phyloP scores from a whole-genome alignment of 2,888 invertebrate genomes.

The Chalcis sispes region DNA sequence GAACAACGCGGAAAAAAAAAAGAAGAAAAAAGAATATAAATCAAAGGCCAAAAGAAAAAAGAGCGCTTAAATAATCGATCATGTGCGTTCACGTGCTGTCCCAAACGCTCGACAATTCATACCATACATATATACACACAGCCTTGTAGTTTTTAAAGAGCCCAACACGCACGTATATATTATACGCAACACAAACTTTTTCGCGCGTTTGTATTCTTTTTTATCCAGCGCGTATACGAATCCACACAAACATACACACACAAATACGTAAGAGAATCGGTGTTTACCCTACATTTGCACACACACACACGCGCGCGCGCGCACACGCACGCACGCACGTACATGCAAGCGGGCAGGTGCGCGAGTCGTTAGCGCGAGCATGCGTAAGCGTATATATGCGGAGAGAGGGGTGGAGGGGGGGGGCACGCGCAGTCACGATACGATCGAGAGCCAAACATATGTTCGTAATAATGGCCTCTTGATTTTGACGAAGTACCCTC shows the following conservation, averaged over 20 bases:
- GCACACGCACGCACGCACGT: constrained; percentile 1
- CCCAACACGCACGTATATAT: background rate
- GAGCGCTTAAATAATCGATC: constrained; percentile 2
- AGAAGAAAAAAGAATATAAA: background rate
- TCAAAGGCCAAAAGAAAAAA: background rate
- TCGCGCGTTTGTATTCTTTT: no score
- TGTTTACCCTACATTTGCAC: constrained; percentile 54
- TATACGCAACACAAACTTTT: background rate
- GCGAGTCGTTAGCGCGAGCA: background rate
- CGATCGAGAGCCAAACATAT: constrained; percentile 73
- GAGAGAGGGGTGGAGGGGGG: no score
- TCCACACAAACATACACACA: background rate
- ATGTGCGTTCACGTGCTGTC: background rate
- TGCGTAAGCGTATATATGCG: constrained; percentile 52
- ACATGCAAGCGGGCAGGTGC: constrained; percentile 5
- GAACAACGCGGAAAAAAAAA: background rate
- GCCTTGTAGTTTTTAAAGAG: constrained; percentile 22
- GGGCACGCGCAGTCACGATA: constrained; percentile 67
- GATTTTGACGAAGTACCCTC: constrained; percentile 72
- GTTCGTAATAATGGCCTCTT: constrained; percentile 74
- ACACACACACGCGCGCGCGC: constrained; percentile 60
- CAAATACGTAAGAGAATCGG: constrained; percentile 42
- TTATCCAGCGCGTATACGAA: background rate
- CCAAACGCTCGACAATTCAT: background rate
- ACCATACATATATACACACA: background rate